A percentile compares a stretch with the other conserved stretches of the same genome.
These are phyloP conservation scores for Lordiphosa mommai DNA, from an alignment of 1,140 invertebrate genomes.

Conservation along the genomic window DNA sequence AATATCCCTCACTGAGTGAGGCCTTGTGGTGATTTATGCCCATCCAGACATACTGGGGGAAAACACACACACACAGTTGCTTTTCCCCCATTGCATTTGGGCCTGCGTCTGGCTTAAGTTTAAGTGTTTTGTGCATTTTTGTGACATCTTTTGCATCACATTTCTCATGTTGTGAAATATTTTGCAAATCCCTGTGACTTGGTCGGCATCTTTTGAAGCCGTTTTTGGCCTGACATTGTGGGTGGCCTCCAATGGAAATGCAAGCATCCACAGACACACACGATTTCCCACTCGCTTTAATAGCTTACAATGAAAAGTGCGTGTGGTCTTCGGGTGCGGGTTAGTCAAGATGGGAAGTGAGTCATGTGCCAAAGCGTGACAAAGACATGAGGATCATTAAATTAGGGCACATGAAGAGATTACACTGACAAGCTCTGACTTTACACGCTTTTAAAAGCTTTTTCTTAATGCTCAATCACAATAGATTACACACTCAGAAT, in stretches of 20 bases:
- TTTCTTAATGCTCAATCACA: too few species aligned
- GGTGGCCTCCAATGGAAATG: conserved; percentile 47
- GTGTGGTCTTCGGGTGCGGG: conserved; percentile 9
- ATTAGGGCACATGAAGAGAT: neutral
- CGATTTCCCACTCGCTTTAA: conserved; percentile 37
- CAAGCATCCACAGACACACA: conserved; percentile 12
- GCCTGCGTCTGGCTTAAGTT: conserved; percentile 20
- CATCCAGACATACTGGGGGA: neutral
- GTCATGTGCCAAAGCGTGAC: conserved; percentile 5
- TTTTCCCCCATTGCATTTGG: conserved; percentile 3
- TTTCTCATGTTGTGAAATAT: conserved; percentile 73
- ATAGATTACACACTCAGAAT: too few species aligned
- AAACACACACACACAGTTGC: neutral
- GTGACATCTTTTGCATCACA: conserved; percentile 69
- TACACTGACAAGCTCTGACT: neutral
- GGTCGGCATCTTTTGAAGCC: conserved; percentile 50
- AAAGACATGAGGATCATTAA: neutral
- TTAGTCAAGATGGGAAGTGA: neutral
- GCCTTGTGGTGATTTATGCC: conserved; percentile 39
- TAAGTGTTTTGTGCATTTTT: conserved; percentile 67
- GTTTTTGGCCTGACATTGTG: conserved; percentile 23
- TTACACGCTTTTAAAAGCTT: neutral
- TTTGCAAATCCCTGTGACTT: conserved; percentile 61
- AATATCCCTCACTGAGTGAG: neutral
- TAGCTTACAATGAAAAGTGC: conserved; percentile 62